phyloP scores from a whole-genome alignment of 2,888 invertebrate genomes.

The Drosophila lacicola region DNA sequence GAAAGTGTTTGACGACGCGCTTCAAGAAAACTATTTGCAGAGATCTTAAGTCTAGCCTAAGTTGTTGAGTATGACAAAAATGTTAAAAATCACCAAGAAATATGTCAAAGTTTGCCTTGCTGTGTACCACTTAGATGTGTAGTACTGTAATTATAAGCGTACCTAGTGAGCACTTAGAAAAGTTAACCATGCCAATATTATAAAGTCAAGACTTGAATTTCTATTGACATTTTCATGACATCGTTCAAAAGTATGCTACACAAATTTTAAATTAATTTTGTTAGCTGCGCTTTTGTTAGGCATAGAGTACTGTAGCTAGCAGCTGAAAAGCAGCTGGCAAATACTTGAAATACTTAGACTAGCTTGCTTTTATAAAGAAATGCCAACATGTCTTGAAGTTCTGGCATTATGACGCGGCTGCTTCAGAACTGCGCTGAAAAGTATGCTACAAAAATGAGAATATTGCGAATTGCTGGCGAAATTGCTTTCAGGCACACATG shows the following conservation, averaged over 20 bases:
- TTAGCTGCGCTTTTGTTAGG: background rate
- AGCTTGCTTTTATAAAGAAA: background rate
- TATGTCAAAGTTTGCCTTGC: background rate
- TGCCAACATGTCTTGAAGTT: background rate
- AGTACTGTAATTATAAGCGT: background rate
- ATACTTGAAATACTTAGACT: background rate
- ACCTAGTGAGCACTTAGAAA: background rate
- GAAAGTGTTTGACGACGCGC: background rate
- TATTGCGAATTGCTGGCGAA: conserved; percentile 44
- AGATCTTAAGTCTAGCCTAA: background rate
- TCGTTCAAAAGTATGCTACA: conserved; percentile 7
- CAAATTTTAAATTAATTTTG: background rate
- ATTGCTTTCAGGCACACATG: conserved; percentile 30
- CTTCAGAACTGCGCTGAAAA: conserved; percentile 2
- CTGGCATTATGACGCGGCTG: background rate
- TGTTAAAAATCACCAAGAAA: background rate
- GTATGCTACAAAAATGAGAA: conserved; percentile 15
- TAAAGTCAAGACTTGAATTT: no score
- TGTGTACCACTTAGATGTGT: background rate
- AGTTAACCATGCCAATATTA: background rate
- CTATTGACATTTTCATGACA: no score
- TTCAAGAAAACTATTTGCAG: background rate
- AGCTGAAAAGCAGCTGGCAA: background rate
- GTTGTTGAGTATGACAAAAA: background rate
- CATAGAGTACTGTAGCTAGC: background rate